Evolutionary conservation across 2,113 vertebrate species (phyloP).

Genomic region (Mus spicilegus): DNA sequence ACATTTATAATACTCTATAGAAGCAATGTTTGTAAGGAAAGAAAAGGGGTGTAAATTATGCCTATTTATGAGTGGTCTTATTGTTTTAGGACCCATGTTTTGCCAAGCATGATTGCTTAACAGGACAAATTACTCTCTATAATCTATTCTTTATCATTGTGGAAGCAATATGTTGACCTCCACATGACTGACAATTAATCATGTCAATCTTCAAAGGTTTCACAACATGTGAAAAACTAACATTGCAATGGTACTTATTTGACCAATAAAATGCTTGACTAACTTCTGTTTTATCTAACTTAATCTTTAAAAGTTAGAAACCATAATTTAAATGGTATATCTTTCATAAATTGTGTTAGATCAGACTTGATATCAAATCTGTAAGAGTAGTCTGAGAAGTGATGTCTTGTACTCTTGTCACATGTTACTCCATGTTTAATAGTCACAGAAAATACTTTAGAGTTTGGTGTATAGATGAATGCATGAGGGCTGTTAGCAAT

Average conservation of each 20-base stretch:
- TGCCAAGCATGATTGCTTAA: background rate
- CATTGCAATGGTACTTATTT: background rate
- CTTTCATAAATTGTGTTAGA: background rate
- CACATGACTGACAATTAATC: background rate
- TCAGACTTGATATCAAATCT: background rate
- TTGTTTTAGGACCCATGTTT: background rate
- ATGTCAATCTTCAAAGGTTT: background rate
- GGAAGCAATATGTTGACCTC: background rate
- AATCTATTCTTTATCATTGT: background rate
- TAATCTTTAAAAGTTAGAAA: background rate
- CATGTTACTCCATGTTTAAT: background rate
- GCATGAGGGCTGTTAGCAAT: background rate
- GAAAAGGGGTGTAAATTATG: background rate
- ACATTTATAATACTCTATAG: background rate
- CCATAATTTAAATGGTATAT: background rate
- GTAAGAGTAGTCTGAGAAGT: background rate
- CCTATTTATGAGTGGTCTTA: background rate
- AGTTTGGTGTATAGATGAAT: background rate
- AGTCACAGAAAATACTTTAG: background rate
- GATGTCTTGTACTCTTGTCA: background rate
- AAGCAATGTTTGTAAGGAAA: background rate
- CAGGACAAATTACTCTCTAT: background rate
- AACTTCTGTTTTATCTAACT: background rate
- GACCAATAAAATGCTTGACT: background rate
- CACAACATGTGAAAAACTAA: background rate